Evolutionary conservation across 2,888 invertebrate species (phyloP).

Genomic region (Sarcophaga caerulescens): DNA sequence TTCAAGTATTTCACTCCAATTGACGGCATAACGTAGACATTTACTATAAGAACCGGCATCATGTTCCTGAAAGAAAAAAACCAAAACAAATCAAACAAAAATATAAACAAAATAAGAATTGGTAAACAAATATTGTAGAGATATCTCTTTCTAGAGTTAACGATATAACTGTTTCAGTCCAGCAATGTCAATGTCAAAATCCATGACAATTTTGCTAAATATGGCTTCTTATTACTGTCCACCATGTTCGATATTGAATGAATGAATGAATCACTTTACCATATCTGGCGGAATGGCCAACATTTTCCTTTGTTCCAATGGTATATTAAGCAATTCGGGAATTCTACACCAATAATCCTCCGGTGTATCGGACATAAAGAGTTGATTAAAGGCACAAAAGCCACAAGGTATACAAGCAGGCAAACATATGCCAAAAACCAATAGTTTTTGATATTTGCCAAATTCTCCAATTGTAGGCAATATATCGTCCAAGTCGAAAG

Average conservation of each 20-base stretch:
- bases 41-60: constrained; percentile 84
- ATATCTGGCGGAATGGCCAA: constrained; percentile 85
- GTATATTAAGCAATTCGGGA: constrained; percentile 84
- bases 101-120: too few species aligned
- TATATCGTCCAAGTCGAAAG: constrained; percentile 91
- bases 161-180: constrained; percentile 29
- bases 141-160: constrained; percentile 26
- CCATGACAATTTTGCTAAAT: constrained; percentile 46
- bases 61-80: constrained; percentile 72
- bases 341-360: constrained; percentile 92
- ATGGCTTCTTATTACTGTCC: constrained; percentile 64
- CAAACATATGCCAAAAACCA: constrained; percentile 92
- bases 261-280: constrained; percentile 77
- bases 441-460: constrained; percentile 92
- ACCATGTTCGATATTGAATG: neutral
- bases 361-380: constrained; percentile 95
- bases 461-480: constrained; percentile 93
- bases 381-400: constrained; percentile 95
- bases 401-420: constrained; percentile 95
- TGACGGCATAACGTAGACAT: constrained; percentile 87
- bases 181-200: constrained; percentile 63
- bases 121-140: constrained; percentile 42
- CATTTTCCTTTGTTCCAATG: constrained; percentile 83
- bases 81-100: constrained; percentile 22
- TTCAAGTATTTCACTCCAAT: constrained; percentile 85